Evolutionary conservation across 2,113 vertebrate genomes (phyloP).

Genomic region (Barnardius zonarius): DNA sequence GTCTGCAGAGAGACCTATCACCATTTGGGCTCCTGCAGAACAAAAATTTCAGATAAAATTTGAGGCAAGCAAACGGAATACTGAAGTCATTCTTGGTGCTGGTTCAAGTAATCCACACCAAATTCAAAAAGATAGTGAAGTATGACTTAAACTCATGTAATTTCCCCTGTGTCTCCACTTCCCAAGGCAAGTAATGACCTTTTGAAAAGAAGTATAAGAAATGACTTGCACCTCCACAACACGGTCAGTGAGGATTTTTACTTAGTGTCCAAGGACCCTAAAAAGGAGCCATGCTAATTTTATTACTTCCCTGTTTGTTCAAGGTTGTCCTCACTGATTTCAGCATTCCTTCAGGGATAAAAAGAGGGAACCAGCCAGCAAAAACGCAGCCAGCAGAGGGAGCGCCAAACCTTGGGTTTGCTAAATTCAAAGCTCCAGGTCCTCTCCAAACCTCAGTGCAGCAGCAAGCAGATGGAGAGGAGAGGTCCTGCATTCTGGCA

Average conservation of each 20-base stretch:
- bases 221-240: background rate
- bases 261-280: background rate
- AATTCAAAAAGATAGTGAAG: background rate
- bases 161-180: background rate
- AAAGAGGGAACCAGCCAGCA: background rate
- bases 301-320: slow-evolving; percentile 25
- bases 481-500: too few relatives aligned
- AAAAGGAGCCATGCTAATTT: background rate
- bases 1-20: background rate
- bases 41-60: slow-evolving; percentile 14
- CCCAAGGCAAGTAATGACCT: background rate
- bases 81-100: background rate
- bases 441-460: background rate
- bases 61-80: background rate
- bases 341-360: background rate
- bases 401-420: slow-evolving; percentile 28
- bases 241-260: background rate
- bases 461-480: background rate
- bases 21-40: background rate
- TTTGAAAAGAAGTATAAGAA: background rate
- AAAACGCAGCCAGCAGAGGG: slow-evolving; percentile 45
- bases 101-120: background rate
- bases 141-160: background rate
- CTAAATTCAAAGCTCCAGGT: background rate
- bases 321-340: background rate